Base-by-base conservation (phyloP, 2,113 vertebrate genomes). In the Mormoops blainvillei region DNA sequence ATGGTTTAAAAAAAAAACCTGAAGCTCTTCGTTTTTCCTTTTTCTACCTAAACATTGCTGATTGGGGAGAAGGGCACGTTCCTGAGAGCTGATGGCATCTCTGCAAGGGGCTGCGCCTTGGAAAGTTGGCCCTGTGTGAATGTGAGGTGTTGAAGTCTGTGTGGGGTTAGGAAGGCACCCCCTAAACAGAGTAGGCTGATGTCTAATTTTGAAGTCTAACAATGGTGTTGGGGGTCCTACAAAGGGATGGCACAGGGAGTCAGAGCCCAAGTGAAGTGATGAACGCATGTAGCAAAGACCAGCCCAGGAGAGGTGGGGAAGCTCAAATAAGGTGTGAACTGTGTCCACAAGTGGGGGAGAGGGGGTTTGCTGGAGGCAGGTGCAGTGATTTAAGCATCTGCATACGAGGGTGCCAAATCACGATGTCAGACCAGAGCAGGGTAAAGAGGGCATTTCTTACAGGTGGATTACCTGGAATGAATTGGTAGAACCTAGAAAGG, bases 51-150 rank as follows among this genome's bases (percentile, higher is more conserved):
- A 77, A 78, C 16, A 71, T 31, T 54, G 48, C 14, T 1, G 4
- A 26, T 33, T 71, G 8, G 15, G 20, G 24, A 54, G 14, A 68
- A 31, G 9, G 74, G 15, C 7, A 22, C 81, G 3, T 78, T 73
- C 20, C 54, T 54, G 2, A 82, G 63, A 83, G 4, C 6, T 41
- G 31, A 61, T 14, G 3, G 6, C 19, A 20, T 65, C 19, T 83
- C 38, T 19, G 33, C 4, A 1, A 2, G 9, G 16, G 15, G 1
- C 3, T 0, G 31, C 28, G n/a, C 10, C 3, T n/a, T 13, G 26
- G 63, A 58, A 87, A 22, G 56, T 20, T 58, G 33, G 4, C 5
- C 50, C 5, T 20, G 3, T 45, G 16, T 61, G 22, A 50, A 33
- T 38, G 16, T 41, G n/a, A 78, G 33, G 54, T 36, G 26, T 18